A percentile compares a stretch with the other conserved stretches of the same genome.
phyloP scores from a whole-genome alignment of 1,140 invertebrate genomes.

The Eumeta japonica region DNA sequence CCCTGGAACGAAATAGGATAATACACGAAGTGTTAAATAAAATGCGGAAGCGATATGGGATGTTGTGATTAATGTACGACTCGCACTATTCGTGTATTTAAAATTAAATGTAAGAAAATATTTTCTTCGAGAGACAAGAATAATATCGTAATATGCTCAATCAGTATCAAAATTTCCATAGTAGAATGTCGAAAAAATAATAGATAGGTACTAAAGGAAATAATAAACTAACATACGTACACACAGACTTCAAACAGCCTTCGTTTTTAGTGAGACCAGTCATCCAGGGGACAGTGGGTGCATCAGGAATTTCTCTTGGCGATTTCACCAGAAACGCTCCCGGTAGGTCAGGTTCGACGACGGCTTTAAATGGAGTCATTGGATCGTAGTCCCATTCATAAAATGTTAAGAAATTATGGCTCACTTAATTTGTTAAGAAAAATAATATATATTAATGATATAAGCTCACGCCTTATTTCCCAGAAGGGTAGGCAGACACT shows the following conservation, averaged over 20 bases:
- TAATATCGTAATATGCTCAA: not conserved
- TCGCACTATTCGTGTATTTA: not conserved
- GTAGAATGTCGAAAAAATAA: too few species aligned
- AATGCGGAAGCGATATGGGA: too few species aligned
- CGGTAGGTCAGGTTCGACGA: conserved; percentile 63
- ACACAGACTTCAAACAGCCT: conserved; percentile 64
- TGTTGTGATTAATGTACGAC: too few species aligned
- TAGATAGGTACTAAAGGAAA: too few species aligned
- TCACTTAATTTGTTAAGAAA: not conserved
- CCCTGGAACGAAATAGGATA: conserved; percentile 22
- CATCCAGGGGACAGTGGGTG: conserved; percentile 64
- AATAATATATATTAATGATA: not conserved
- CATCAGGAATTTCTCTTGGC: conserved; percentile 56
- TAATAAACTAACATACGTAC: conserved; percentile 51
- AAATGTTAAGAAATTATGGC: conserved; percentile 8
- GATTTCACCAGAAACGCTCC: conserved; percentile 66
- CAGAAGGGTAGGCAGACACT: too few species aligned
- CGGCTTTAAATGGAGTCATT: conserved; percentile 73
- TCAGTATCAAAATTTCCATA: too few species aligned
- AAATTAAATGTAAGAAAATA: not conserved
- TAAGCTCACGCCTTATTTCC: too few species aligned
- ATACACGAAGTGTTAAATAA: too few species aligned
- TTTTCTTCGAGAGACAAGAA: not conserved
- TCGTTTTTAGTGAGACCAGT: conserved; percentile 68
- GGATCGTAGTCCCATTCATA: conserved; percentile 70